Evolutionary conservation across 2,888 invertebrate species (phyloP), one percentile per base, ranked within the genome.

Genomic region (Onthophagus sagittarius): DNA sequence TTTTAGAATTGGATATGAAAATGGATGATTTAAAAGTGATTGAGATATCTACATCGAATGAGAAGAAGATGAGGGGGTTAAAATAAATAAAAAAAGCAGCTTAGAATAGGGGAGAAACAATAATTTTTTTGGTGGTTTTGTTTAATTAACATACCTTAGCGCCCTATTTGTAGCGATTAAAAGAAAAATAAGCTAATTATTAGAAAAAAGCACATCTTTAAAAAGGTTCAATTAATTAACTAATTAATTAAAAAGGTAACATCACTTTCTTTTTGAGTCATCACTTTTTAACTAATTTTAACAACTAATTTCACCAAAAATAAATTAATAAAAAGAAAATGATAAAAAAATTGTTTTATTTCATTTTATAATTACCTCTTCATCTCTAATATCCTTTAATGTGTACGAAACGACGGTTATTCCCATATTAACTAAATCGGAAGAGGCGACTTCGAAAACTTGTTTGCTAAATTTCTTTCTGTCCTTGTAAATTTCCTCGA

Each of bases 331-430:
- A 67, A 32, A 74, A 75, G 74, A 74, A 77, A 74, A 70, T 72
- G n/a, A 70, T 53, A 62, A 75, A 71, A 23, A 23, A 23, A 39
- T 62, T 72, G 31, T 14, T 33, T 72, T 72, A 33, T 72, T 33
- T 32, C n/a, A 64, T 64, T 15, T 67, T 23, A 70, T 32, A 84
- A 86, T 86, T 88, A 96, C 97, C 92, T 97, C 96, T 86, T 97
- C 97, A 83, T 97, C 97, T 76, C 96, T 88, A 77, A 97, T 95
- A 85, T 97, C 97, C 86, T 97, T 97, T 32, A 97, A 87, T 0
- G 97, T 97, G 84, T 97, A 97, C 0, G 96, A 97, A 11, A 97
- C 96, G 0, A 97, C 97, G 6, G 96, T 96, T 80, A 97, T 96
- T 65, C 97, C 97, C 97, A 97, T 97, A 83, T 97, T 97, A 79